Evolutionary conservation across 2,888 invertebrate species (phyloP), one percentile per base, ranked within the genome.

Genomic region (Nomada fucata): DNA sequence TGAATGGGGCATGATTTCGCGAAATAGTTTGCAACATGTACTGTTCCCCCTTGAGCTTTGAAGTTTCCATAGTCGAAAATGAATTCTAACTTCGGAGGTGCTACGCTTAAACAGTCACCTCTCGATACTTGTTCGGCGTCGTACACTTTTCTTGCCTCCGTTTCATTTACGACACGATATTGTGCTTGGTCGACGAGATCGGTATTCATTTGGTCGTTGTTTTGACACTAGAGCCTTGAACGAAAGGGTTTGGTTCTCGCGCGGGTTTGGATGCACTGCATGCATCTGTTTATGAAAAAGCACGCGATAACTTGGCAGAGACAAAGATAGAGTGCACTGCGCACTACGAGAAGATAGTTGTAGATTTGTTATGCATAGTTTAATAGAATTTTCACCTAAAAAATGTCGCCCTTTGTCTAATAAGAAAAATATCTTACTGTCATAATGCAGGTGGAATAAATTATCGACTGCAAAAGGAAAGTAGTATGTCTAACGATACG

Each of bases 311-410:
- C 57, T 67, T 63, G 52, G 59, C 59, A 63, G 68, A 71, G 70
- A 68, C 42, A 82, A 76, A 59, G 81, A 82, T 76, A 68, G 81
- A 76, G 76, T 76, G 47, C 60, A 72, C 59, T 42, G 50, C 64
- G 60, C 60, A 68, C 59, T 42, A 55, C 64, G 65, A 60, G 44
- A 50, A 78, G 71, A 77, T 77, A 74, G 76, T 64, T 65, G 50
- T 55, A 82, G 29, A 26, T 55, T 72, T 74, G 71, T 71, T 68
- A 82, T 82, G 74, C 59, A 71, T 59, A 74, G 63, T 82, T 74
- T 64, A 26, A 18, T 63, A 74, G 63, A 44, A 65, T 50, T 42
- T 75, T 42, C 44, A 44, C 59, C 36, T 42, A 64, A 63, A 75
- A 23, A 23, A 82, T 50, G 36, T 26, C 20, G 52, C 26, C 67